phyloP scores from a whole-genome alignment of 2,113 vertebrate genomes.

The Cebidichthys violaceus region DNA sequence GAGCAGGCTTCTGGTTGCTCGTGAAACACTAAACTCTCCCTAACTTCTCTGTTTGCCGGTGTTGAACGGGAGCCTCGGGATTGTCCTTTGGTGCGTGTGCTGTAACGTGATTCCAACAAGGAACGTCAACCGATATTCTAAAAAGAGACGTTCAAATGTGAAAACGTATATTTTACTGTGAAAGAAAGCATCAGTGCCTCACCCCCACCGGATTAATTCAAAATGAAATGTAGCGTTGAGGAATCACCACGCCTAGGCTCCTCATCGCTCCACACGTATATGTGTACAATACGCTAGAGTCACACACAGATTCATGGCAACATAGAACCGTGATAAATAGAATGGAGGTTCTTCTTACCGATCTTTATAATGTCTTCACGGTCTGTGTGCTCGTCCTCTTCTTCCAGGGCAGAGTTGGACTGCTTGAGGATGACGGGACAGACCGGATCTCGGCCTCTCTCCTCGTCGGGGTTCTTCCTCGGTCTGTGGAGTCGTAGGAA shows the following conservation, averaged over 20 bases:
- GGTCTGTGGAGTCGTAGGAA: constrained; percentile 38
- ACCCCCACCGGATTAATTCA: background rate
- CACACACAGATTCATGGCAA: no score
- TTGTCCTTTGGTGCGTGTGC: no score
- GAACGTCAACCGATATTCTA: no score
- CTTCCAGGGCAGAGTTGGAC: background rate
- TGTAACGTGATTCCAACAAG: no score
- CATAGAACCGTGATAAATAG: no score
- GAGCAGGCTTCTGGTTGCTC: background rate
- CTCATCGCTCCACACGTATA: no score
- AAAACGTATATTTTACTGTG: background rate
- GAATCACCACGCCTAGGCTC: no score
- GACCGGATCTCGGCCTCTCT: constrained; percentile 15
- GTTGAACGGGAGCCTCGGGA: no score
- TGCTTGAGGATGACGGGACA: constrained; percentile 68
- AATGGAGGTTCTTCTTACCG: constrained; percentile 40
- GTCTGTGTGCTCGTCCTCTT: constrained; percentile 2
- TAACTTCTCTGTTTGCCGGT: background rate
- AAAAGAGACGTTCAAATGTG: background rate
- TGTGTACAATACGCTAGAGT: background rate
- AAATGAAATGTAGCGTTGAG: no score
- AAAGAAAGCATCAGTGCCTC: no score
- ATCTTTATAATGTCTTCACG: constrained; percentile 57
- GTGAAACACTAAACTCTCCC: background rate
- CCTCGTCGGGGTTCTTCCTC: background rate